These are phyloP conservation scores for Oscheius sp. DNA, from an alignment of 2,888 invertebrate genomes.

Conservation along the genomic window DNA sequence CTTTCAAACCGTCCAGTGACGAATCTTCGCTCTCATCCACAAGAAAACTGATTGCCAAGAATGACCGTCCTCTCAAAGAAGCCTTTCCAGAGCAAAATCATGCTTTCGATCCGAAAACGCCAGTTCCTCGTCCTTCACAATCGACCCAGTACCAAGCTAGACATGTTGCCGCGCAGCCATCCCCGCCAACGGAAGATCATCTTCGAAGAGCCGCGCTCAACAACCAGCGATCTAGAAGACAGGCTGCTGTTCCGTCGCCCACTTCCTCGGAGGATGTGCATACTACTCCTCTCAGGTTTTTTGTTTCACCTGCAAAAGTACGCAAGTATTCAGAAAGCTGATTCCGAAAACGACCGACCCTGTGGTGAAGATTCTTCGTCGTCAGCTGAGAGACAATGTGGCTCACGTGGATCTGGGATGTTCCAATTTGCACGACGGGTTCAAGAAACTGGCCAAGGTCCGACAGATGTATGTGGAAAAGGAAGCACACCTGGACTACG, in stretches of 20 bases:
- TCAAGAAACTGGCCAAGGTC: neutral
- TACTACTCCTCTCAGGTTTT: slow-evolving; percentile 17
- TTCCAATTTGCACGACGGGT: neutral
- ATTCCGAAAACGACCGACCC: slow-evolving; percentile 20
- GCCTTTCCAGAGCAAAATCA: slow-evolving; percentile 6
- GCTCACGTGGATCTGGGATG: slow-evolving; percentile 20
- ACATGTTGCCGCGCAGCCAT: neutral
- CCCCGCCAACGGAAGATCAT: neutral
- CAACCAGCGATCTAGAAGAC: neutral
- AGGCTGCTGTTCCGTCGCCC: too few species aligned
- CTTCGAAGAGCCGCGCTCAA: neutral
- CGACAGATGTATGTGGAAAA: neutral
- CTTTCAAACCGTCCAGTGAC: neutral
- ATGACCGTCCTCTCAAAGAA: slow-evolving; percentile 11
- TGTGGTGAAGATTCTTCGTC: neutral
- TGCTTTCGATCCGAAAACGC: neutral
- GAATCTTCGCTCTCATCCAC: neutral
- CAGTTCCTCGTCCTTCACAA: slow-evolving; percentile 2
- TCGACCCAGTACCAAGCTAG: slow-evolving; percentile 13
- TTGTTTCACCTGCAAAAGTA: neutral
- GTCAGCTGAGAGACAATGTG: slow-evolving; percentile 17
- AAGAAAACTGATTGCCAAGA: slow-evolving; percentile 1
- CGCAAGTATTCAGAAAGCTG: slow-evolving; percentile 6
- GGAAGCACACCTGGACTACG: neutral
- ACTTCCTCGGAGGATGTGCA: slow-evolving; percentile 9